A percentile compares a stretch with the other conserved stretches of the same genome.
Conservation (phyloP, 92 coral and sea anemone genomes). For the Epizoanthus illoricatus region DNA sequence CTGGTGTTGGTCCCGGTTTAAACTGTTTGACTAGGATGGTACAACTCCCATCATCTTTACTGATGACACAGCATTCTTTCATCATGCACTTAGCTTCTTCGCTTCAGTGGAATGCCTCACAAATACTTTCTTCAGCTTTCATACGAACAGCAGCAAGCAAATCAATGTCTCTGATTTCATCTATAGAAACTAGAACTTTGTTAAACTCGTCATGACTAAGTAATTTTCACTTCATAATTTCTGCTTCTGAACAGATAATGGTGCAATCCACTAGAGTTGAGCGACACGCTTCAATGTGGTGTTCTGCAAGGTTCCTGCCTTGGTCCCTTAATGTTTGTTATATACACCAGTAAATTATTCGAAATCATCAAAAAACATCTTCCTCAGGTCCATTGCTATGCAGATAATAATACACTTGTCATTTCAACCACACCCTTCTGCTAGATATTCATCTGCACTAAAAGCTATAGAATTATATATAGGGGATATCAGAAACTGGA, state of each 20-base stretch:
- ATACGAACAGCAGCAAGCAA: background rate
- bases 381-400: too few relatives aligned
- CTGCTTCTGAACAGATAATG: background rate
- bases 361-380: too few relatives aligned
- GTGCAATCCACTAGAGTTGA: too few relatives aligned
- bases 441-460: too few relatives aligned
- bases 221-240: background rate
- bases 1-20: background rate
- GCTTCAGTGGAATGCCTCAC: conserved; percentile 8
- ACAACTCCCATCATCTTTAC: background rate
- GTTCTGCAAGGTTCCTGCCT: too few relatives aligned
- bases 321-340: too few relatives aligned
- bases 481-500: too few relatives aligned
- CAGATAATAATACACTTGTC: too few relatives aligned
- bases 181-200: background rate
- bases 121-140: conserved; percentile 9
- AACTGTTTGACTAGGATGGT: background rate
- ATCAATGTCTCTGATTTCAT: background rate
- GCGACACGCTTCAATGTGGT: too few relatives aligned
- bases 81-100: conserved; percentile 1
- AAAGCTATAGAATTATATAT: too few relatives aligned
- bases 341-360: too few relatives aligned
- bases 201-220: background rate
- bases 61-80: conserved; percentile 18
- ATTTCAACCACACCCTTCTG: too few relatives aligned